Base-by-base conservation (phyloP, 2,888 invertebrate genomes). In the Epirrita christyi region DNA sequence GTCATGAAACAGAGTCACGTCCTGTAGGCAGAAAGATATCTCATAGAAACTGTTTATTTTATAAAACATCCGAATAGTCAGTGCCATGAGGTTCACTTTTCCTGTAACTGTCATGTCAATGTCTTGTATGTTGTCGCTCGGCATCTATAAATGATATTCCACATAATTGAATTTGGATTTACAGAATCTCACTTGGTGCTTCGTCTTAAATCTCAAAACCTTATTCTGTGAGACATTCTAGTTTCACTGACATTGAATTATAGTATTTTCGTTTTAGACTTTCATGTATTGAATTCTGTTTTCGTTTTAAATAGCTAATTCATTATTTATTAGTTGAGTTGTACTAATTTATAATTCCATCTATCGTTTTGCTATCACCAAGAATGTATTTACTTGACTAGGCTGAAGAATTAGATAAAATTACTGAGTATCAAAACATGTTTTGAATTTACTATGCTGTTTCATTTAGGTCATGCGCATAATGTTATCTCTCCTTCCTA, bases 401-500 rank as follows among this genome's bases (percentile, higher is more conserved):
- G 32, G 32, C 13, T n/a, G n/a, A n/a, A n/a, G n/a, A n/a, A 29
- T 40, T 15, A 32, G 29, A 32, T 40, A 47, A 38, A 29, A 4
- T 21, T 21, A 21, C 29, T 55, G 48, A 5, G n/a, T 36, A 59
- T 53, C 59, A 64, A 65, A 62, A 64, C 61, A 66, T 62, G 63
- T 63, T 61, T 63, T 64, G 51, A 58, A 59, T 61, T 11, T 38
- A 65, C 55, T 63, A 49, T 32, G 50, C 43, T 46, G 41, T 58
- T 62, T 46, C 56, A 68, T 73, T 69, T 70, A 54, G 67, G 71
- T 68, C 71, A 70, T 61, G 66, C 68, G 63, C 63, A 65, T 42
- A 61, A 38, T 47, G 57, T 66, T 66, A 66, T 68, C 60, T 65
- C 58, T 65, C 61, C 58, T 56, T 61, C 43, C 49, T 61, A 63